Evolutionary conservation across 2,888 invertebrate species (phyloP), one percentile per base, ranked within the genome.

Genomic region (Hetaerina titia): DNA sequence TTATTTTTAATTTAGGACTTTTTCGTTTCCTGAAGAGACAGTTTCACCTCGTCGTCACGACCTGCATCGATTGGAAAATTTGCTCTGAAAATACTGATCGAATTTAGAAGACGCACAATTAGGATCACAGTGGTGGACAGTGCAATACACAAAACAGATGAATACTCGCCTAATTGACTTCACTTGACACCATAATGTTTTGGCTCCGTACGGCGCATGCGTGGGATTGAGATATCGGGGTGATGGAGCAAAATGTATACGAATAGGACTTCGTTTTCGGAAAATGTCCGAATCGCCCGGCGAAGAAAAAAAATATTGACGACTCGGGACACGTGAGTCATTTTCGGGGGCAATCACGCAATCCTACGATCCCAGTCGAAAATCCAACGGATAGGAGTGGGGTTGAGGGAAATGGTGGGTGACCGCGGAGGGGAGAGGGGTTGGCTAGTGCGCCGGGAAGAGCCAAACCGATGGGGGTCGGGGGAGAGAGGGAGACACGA

Each of bases 291-390:
- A 11, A n/a, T 69, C n/a, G 81, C 4, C 81, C 31, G 15, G 25
- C 9, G 31, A 8, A 6, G 9, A 31, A 31, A 69, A 69, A 69
- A 69, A 69, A 81, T 81, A 81, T 81, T 25, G 81, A 81, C 81
- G 31, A 81, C 1, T 81, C 81, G 8, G 31, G 31, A 13, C 81
- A 81, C 81, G 81, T 31, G 81, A 81, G 81, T 31, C 81, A 81
- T 31, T 81, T 81, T 81, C 22, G 13, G 81, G 15, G 81, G 11
- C 81, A 81, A 81, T 81, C 81, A 81, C 81, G 81, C 81, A 81
- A 81, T 25, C 81, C 81, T 31, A 31, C 81, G 81, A 81, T 81
- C 22, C 81, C 81, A 13, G 81, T 81, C 19, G 81, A 81, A 81
- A 81, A 81, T 81, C 81, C 25, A 81, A 81, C 31, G 81, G 81